These are phyloP conservation scores for Myopa testacea DNA, from an alignment of 2,888 invertebrate species.

Conservation along the genomic window DNA sequence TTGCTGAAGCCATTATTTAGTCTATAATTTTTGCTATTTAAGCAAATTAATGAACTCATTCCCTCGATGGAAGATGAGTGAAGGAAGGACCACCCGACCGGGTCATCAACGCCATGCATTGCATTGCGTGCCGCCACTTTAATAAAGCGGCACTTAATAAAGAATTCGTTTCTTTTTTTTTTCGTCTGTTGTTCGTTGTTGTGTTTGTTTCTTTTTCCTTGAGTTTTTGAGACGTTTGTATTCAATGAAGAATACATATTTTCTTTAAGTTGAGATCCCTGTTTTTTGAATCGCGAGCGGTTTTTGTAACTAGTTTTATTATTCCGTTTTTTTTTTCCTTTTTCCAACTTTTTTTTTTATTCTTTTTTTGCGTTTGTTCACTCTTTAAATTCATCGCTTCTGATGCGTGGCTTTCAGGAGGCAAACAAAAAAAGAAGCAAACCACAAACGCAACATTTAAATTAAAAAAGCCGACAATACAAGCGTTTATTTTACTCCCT, in stretches of 20 bases:
- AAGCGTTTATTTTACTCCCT: not conserved
- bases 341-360: not conserved
- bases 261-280: too few species aligned
- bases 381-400: not conserved
- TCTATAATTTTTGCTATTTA: conserved; percentile 26
- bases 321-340: not conserved
- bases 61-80: conserved; percentile 6
- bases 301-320: not conserved
- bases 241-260: too few species aligned
- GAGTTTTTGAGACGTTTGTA: too few species aligned
- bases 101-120: conserved; percentile 17
- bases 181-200: not conserved
- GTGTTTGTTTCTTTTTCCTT: too few species aligned
- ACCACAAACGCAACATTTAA: not conserved
- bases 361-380: not conserved
- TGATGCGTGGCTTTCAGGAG: not conserved
- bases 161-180: not conserved
- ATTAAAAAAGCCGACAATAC: not conserved
- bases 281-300: not conserved
- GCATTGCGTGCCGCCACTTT: conserved; percentile 10
- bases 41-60: conserved; percentile 36
- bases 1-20: conserved; percentile 25
- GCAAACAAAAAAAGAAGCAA: not conserved
- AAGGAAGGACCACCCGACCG: conserved; percentile 30
- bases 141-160: conserved; percentile 15